Percentiles rank a stretch among this genome's conserved stretches.
Conservation (phyloP, 2,888 invertebrate species). For the Altica lythri region DNA sequence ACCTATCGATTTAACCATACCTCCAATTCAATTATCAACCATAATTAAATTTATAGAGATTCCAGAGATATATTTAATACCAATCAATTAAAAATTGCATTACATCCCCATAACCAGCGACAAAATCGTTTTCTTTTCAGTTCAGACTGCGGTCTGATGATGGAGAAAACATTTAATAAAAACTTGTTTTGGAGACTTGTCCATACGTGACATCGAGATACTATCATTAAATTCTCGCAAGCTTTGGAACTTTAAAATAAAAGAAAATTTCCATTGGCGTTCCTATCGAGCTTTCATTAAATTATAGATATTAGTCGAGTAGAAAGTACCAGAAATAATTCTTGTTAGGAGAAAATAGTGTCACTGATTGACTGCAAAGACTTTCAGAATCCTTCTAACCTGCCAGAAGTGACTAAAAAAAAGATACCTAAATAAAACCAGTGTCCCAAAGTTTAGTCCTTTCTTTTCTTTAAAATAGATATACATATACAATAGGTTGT, state of each 20-base stretch:
- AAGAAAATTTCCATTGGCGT: slow-evolving; percentile 25
- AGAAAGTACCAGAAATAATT: too few relatives aligned
- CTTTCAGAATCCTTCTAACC: too few relatives aligned
- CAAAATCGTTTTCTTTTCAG: slow-evolving; percentile 8
- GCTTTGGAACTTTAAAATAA: slow-evolving; percentile 27
- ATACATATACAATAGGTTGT: too few relatives aligned
- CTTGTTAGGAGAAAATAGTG: too few relatives aligned
- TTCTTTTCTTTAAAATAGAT: too few relatives aligned
- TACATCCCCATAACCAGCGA: slow-evolving; percentile 22
- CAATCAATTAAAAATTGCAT: slow-evolving; percentile 25
- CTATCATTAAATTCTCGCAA: slow-evolving; percentile 27
- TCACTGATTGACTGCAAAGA: too few relatives aligned
- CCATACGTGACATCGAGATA: slow-evolving; percentile 24
- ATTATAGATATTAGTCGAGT: too few relatives aligned
- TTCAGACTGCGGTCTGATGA: neutral
- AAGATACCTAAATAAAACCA: too few relatives aligned
- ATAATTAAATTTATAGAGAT: slow-evolving; percentile 22
- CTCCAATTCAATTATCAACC: slow-evolving; percentile 14
- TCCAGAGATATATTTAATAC: slow-evolving; percentile 24
- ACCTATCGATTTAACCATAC: slow-evolving; percentile 1
- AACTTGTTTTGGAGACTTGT: slow-evolving; percentile 27
- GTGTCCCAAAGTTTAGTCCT: too few relatives aligned
- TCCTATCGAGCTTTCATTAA: too few relatives aligned
- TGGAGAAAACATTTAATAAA: slow-evolving; percentile 32
- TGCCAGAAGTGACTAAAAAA: too few relatives aligned